Evolutionary conservation across 2,113 vertebrate species (phyloP), one percentile per base, ranked within the genome.

Genomic region (Sapajus apella): DNA sequence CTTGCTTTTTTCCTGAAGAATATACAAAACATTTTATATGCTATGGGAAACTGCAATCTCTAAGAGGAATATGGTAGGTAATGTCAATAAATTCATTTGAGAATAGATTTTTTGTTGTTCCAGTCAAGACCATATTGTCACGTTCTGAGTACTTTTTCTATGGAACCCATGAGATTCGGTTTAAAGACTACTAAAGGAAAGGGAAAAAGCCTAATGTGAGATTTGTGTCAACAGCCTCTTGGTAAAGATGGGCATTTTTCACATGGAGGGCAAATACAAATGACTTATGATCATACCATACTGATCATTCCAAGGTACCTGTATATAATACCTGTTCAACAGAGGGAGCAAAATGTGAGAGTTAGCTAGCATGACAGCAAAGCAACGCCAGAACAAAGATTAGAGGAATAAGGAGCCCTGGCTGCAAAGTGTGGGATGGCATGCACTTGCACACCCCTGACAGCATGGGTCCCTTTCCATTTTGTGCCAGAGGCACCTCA

Each of bases 81-180:
- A 55, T n/a, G n/a, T n/a, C 47, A 55, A 68, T 20, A 94, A 30
- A 40, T 40, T 83, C 8, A 79, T 80, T 83, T 91, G 68, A 91
- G 16, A 20, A 43, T 17, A 64, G 70, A 55, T 3, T 5, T 81
- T 90, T 83, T 37, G 11, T 52, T 72, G 50, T 76, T 75, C 82
- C 4, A 68, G 8, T 56, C 70, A 87, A 88, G 23, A 8, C 21
- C 12, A 3, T 58, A 75, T 93, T 52, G 45, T 32, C 75, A 56
- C 11, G 64, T 77, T 32, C 35, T 23, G 21, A 91, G 56, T 8
- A 37, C 1, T 85, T 8, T 76, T 86, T 27, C 16, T 40, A 81
- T 30, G 32, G 84, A 90, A 52, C 1, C 45, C 17, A 37, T 1
- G 27, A 25, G 88, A 66, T 2, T 5, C 18, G 52, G 3, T 77